Base-by-base conservation (phyloP, 1,140 invertebrate species). In the Trigoniulus corallinus region DNA sequence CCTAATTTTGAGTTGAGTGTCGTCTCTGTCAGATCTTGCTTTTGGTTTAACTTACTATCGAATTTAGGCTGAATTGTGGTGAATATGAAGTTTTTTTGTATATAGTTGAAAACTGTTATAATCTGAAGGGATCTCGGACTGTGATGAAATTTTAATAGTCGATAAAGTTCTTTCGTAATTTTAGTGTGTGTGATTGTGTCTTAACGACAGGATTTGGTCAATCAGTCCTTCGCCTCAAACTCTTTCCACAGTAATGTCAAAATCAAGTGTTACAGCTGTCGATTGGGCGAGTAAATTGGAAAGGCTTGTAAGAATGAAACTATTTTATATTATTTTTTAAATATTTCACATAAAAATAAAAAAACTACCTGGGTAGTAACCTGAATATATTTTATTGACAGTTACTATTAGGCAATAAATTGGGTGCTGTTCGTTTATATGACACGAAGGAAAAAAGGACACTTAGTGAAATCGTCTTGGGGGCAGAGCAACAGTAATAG, bases 201-300 rank as follows among this genome's bases (percentile, higher is more conserved):
- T 39, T 25, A 37, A 2, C 34, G 12, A 26, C 18, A 58, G 57
- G 52, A 54, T 58, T 23, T 58, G 57, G 57, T 52, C 46, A 48
- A 47, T 56, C 25, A 55, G 44, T 49, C 57, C 57, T 20, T 50
- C 56, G 18, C 54, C 56, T 23, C 48, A 74, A 57, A 76, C 77
- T 46, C 66, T 74, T 18, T 71, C 73, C 13, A 78, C 75, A 15
- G 73, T 77, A 47, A 69, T 69, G 53, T 74, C 73, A 4, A 74
- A 71, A 42, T 71, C 72, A 21, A 71, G 71, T 47, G 71, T 80
- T 13, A 68, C 76, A 12, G 73, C 76, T 2, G 57, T 80, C 27
- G 77, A 79, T 52, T 81, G 78, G 78, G 72, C 77, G 29, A 72
- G 68, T 18, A 79, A 75, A 56, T 74, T 75, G 48, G 78, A 80